A percentile compares a stretch with the other conserved stretches of the same genome.
Conservation (phyloP, 2,888 invertebrate species). For the Nomada fabriciana region DNA sequence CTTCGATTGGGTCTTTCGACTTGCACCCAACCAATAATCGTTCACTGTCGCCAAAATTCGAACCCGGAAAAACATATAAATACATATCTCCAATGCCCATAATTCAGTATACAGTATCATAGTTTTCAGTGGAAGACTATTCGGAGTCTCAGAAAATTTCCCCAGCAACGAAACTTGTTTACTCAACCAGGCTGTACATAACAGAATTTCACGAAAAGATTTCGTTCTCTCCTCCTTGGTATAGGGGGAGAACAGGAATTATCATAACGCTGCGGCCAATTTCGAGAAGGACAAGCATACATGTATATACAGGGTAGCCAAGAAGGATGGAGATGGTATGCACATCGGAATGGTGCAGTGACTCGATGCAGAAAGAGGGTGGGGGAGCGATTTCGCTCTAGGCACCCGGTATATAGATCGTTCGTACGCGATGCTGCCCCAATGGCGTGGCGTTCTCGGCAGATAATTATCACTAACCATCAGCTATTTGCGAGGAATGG, state of each 20-base stretch:
- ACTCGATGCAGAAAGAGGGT: neutral
- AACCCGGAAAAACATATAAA: too few species aligned
- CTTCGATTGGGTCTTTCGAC: too few species aligned
- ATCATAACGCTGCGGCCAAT: slow-evolving; percentile 68
- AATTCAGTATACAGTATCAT: too few species aligned
- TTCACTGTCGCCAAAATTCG: too few species aligned
- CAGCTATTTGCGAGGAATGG: slow-evolving; percentile 85
- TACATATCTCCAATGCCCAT: too few species aligned
- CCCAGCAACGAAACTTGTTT: slow-evolving; percentile 3
- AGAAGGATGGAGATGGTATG: neutral
- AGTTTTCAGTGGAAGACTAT: neutral
- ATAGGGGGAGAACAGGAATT: slow-evolving; percentile 60
- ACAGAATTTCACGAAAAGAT: slow-evolving; percentile 53
- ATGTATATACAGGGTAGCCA: neutral
- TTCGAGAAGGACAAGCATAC: slow-evolving; percentile 49
- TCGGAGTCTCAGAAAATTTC: neutral
- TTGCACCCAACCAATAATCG: too few species aligned
- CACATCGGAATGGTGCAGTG: neutral
- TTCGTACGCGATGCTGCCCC: slow-evolving; percentile 76
- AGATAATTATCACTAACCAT: slow-evolving; percentile 85
- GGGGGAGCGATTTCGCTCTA: slow-evolving; percentile 58
- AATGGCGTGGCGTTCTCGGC: slow-evolving; percentile 82
- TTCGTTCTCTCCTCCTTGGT: slow-evolving; percentile 24
- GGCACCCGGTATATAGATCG: slow-evolving; percentile 79
- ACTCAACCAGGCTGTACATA: slow-evolving; percentile 23